Conservation (phyloP, 2,113 vertebrate species). For the Tragelaphus imberbis region DNA sequence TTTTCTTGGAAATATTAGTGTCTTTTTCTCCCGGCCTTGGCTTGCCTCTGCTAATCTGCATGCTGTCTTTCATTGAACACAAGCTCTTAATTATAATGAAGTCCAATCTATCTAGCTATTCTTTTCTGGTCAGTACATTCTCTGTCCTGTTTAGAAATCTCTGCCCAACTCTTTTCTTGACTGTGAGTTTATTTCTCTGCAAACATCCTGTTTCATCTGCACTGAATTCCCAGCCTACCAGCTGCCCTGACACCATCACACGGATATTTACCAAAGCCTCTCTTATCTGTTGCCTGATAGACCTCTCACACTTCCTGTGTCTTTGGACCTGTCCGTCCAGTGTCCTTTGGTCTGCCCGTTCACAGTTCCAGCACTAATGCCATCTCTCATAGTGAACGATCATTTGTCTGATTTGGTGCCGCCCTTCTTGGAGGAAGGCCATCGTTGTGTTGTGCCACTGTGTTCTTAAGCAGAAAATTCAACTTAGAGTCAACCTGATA, state of each 20-base stretch:
- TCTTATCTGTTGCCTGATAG: neutral
- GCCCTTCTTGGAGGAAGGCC: neutral
- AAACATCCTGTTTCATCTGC: neutral
- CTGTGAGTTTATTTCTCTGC: neutral
- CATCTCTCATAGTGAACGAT: neutral
- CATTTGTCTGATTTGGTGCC: neutral
- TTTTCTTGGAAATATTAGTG: neutral
- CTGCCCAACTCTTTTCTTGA: no score
- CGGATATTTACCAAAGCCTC: neutral
- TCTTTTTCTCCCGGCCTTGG: neutral
- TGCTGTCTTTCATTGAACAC: neutral
- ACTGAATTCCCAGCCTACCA: neutral
- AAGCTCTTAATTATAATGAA: neutral
- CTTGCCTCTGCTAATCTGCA: neutral
- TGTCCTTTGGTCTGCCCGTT: neutral
- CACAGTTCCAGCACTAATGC: neutral
- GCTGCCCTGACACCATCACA: no score
- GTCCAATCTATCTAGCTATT: neutral
- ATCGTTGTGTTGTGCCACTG: fast-evolving
- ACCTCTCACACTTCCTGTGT: neutral
- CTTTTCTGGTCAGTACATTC: neutral
- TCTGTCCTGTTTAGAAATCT: neutral
- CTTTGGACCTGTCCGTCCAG: neutral
- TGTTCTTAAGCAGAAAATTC: neutral
- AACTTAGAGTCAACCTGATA: neutral